Percentiles rank a stretch among this genome's conserved stretches.
phyloP scores from a whole-genome alignment of 2,113 vertebrate genomes.

The Thinocorus orbignyianus region DNA sequence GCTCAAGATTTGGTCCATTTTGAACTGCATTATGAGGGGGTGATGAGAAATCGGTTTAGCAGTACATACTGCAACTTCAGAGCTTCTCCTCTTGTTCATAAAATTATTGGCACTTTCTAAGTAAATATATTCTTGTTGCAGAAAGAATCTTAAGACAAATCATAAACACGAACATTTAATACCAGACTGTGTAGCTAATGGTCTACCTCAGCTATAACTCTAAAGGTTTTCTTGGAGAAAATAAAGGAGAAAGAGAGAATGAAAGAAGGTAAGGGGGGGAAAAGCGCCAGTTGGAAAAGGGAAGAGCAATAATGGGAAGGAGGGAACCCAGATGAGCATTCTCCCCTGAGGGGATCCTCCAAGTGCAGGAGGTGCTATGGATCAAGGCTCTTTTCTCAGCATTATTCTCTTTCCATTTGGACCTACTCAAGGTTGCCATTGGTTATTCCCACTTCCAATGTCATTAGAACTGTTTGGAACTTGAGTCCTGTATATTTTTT shows the following conservation, averaged over 20 bases:
- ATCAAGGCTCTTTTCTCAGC: neutral
- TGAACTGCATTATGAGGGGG: neutral
- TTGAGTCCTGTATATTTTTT: neutral
- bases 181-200: neutral
- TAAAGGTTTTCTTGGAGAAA: neutral
- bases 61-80: neutral
- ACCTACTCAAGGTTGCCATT: neutral
- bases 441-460: neutral
- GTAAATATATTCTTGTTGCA: neutral
- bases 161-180: neutral
- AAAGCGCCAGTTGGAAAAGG: neutral
- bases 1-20: neutral
- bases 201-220: neutral
- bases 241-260: neutral
- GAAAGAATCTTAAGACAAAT: neutral
- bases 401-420: neutral
- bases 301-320: neutral
- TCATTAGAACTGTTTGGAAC: neutral
- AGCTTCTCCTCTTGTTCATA: neutral
- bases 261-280: neutral
- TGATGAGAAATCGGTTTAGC: neutral
- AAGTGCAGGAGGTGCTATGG: neutral
- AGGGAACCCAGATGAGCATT: fast-evolving
- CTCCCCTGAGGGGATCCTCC: fast-evolving
- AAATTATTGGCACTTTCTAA: neutral